These are phyloP conservation scores for Coecobrya sp. DNA, from an alignment of 2,888 invertebrate species.

Conservation along the genomic window DNA sequence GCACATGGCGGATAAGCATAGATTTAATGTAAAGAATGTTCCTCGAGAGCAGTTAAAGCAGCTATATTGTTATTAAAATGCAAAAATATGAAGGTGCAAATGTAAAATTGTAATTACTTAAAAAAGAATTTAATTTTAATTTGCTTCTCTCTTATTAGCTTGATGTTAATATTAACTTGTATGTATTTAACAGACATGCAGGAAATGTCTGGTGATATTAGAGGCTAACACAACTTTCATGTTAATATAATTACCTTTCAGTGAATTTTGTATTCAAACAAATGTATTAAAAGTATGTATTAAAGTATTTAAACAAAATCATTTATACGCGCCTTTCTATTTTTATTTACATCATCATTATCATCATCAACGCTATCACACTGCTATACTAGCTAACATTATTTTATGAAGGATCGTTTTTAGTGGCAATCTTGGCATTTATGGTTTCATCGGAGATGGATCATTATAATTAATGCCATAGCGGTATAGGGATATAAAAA, in stretches of 20 bases:
- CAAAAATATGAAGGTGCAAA: neutral
- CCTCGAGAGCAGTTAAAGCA: slow-evolving; percentile 77
- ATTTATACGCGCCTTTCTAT: neutral
- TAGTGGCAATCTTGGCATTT: too few species aligned
- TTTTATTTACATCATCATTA: neutral
- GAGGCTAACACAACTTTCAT: too few species aligned
- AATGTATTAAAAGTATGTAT: slow-evolving; percentile 5
- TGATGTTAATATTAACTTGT: neutral
- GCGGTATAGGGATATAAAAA: too few species aligned
- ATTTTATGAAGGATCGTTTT: too few species aligned
- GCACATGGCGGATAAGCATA: slow-evolving; percentile 74
- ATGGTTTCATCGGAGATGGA: too few species aligned
- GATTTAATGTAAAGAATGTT: slow-evolving; percentile 78
- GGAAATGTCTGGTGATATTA: slow-evolving; percentile 57
- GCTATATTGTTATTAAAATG: slow-evolving; percentile 67
- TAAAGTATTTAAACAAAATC: neutral
- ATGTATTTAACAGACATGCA: slow-evolving; percentile 42
- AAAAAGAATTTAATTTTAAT: slow-evolving; percentile 14
- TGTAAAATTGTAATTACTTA: neutral
- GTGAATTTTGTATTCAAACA: neutral
- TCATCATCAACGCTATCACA: too few species aligned
- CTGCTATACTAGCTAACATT: too few species aligned
- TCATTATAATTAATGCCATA: too few species aligned
- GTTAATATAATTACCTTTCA: too few species aligned
- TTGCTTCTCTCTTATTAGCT: too few species aligned